Conservation (phyloP, 2,113 vertebrate species). For the Pedetes capensis region DNA sequence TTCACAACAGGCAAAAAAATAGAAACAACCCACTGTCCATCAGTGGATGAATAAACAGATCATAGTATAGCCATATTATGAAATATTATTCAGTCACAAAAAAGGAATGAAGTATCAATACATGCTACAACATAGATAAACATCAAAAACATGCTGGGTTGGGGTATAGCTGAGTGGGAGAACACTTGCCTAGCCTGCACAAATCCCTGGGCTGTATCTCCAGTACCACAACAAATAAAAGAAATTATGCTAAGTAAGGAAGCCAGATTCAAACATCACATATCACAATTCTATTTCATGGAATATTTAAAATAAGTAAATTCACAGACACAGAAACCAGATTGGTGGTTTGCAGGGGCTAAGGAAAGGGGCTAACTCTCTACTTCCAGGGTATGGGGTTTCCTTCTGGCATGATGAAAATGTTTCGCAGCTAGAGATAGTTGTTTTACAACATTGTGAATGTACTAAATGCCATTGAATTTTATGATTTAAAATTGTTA, state of each 20-base stretch:
- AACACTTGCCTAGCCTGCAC: background rate
- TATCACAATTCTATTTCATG: background rate
- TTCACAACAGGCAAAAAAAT: background rate
- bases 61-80: background rate
- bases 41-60: background rate
- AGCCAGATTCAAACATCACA: background rate
- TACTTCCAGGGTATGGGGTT: background rate
- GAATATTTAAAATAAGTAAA: background rate
- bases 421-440: background rate
- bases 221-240: background rate
- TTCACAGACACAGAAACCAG: background rate
- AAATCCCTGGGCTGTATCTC: background rate
- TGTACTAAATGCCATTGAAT: background rate
- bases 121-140: background rate
- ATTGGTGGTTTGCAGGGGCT: background rate
- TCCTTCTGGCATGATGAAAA: background rate
- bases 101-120: background rate
- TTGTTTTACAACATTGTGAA: background rate
- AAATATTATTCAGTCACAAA: background rate
- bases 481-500: background rate
- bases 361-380: background rate
- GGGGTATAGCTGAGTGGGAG: background rate
- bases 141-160: background rate
- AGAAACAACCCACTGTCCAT: background rate
- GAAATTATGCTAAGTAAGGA: background rate